A percentile compares a stretch with the other conserved stretches of the same genome.
phyloP scores from a whole-genome alignment of 2,797 vertebrate species.

The Brachyalestes nurse region DNA sequence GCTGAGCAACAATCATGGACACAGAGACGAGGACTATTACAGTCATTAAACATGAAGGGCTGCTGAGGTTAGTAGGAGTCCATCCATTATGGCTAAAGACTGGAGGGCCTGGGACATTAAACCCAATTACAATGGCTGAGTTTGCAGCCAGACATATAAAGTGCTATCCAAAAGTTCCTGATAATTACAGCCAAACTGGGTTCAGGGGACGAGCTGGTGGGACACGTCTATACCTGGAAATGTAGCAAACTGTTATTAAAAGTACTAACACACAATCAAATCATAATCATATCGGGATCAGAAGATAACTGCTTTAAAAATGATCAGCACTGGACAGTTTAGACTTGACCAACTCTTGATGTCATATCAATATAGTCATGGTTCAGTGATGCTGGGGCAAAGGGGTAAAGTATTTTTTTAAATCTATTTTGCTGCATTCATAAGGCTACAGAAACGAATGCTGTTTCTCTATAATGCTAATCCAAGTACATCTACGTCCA shows the following conservation, averaged over 20 bases:
- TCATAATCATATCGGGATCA: too few relatives aligned
- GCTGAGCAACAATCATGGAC: slow-evolving; percentile 30
- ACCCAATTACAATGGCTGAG: slow-evolving; percentile 28
- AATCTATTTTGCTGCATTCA: too few relatives aligned
- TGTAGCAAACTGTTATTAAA: not conserved
- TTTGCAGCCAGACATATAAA: slow-evolving; percentile 3
- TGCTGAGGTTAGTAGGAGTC: not conserved
- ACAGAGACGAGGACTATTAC: slow-evolving; percentile 25
- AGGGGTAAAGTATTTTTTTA: too few relatives aligned
- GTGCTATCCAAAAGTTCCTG: slow-evolving; percentile 6
- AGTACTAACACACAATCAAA: not conserved
- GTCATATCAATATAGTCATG: too few relatives aligned
- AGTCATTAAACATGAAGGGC: slow-evolving; percentile 38
- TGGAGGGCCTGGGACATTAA: slow-evolving; percentile 22
- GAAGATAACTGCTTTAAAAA: too few relatives aligned
- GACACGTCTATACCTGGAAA: not conserved
- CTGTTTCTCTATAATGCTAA: too few relatives aligned
- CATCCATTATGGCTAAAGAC: slow-evolving; percentile 28
- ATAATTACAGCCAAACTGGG: not conserved
- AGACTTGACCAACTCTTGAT: too few relatives aligned
- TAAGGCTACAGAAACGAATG: too few relatives aligned
- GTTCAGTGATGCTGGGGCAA: too few relatives aligned
- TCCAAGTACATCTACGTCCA: too few relatives aligned
- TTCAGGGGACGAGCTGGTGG: not conserved
- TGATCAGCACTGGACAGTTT: too few relatives aligned